Conservation (phyloP, 2,797 vertebrate species). For the Podargus strigoides region DNA sequence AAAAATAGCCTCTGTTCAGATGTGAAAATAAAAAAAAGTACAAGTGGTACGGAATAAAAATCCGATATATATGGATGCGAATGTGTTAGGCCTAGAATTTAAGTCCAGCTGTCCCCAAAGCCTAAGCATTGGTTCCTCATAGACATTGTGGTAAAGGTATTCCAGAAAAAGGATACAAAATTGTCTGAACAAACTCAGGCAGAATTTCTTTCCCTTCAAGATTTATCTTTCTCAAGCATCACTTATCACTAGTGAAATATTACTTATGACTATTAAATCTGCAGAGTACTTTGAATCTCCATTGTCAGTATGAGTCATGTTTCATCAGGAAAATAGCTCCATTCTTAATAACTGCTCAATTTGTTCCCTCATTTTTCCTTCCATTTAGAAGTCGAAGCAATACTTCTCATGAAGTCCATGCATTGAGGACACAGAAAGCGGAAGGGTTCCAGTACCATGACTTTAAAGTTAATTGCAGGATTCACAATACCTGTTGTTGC, state of each 20-base stretch:
- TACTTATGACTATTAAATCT: conserved; percentile 36
- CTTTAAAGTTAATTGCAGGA: background rate
- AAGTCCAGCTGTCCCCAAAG: background rate
- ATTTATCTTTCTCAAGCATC: conserved; percentile 3
- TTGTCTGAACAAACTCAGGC: background rate
- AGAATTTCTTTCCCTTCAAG: background rate
- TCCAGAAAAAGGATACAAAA: background rate
- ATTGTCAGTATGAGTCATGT: conserved; percentile 29
- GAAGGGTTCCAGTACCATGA: background rate
- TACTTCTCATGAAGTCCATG: background rate
- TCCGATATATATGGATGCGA: fast-evolving
- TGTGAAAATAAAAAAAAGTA: background rate
- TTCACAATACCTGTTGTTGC: background rate
- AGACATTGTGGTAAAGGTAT: background rate
- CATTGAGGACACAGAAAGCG: background rate
- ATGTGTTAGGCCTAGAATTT: background rate
- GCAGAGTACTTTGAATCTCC: conserved; percentile 13
- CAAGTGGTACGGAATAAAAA: background rate
- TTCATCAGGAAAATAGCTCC: conserved; percentile 36
- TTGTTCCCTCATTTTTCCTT: conserved; percentile 14
- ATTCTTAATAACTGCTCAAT: conserved; percentile 15
- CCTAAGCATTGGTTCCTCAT: background rate
- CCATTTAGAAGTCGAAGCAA: background rate
- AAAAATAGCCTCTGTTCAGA: background rate
- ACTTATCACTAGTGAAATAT: conserved; percentile 37